A percentile compares a stretch with the other conserved stretches of the same genome.
Conservation (phyloP, 2,113 vertebrate genomes). For the Rhinoptilus africanus region DNA sequence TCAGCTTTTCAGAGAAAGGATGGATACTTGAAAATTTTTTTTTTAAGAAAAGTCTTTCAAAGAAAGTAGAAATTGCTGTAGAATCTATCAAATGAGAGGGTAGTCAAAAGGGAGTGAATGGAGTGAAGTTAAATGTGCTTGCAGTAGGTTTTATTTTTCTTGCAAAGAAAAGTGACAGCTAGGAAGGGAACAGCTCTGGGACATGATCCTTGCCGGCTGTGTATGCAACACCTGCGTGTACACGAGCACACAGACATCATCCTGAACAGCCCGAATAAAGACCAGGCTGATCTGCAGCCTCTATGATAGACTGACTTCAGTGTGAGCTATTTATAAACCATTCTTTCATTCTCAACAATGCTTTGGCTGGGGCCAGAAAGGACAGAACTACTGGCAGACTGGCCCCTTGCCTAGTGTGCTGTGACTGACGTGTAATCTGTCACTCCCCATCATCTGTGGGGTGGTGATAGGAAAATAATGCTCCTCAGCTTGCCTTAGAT, state of each 20-base stretch:
- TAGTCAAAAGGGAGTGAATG: not conserved
- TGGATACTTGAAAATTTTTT: not conserved
- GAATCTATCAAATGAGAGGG: not conserved
- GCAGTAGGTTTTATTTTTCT: not conserved
- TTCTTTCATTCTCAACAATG: conserved; percentile 49
- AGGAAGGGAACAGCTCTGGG: conserved; percentile 36
- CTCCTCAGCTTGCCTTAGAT: conserved; percentile 64
- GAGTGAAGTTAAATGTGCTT: not conserved
- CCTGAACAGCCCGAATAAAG: conserved; percentile 40
- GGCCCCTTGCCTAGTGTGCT: conserved; percentile 48
- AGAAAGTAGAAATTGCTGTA: not conserved
- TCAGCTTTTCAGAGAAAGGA: not conserved
- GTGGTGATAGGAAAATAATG: conserved; percentile 69
- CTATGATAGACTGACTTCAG: conserved; percentile 44
- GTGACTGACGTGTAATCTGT: conserved; percentile 62
- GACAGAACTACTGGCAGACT: conserved; percentile 40
- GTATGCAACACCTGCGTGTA: conserved; percentile 16
- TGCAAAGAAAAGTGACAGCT: conserved; percentile 22
- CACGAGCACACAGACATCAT: conserved; percentile 11
- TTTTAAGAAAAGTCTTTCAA: not conserved
- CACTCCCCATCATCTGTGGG: conserved; percentile 63
- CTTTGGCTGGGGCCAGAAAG: conserved; percentile 39
- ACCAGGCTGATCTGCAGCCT: conserved; percentile 34
- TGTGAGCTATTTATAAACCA: conserved; percentile 42
- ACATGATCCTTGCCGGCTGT: conserved; percentile 25